These are phyloP conservation scores for Semotilus atromaculatus DNA, from an alignment of 2,797 vertebrate species.

Conservation along the genomic window DNA sequence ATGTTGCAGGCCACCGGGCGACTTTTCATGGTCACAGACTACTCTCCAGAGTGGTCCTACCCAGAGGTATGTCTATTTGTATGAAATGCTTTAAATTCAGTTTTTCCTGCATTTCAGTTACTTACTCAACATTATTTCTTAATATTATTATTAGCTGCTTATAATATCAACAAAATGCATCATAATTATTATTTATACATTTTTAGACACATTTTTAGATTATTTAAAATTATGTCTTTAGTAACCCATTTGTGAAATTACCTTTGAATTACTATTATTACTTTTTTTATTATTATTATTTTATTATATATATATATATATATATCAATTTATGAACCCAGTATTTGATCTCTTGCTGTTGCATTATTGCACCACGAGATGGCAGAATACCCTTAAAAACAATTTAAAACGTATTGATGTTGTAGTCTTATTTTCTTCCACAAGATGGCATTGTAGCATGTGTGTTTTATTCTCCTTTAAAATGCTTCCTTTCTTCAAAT, in stretches of 20 bases:
- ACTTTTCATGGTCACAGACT: constrained; percentile 99
- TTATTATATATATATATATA: too few species aligned
- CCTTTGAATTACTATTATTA: background rate
- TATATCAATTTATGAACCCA: background rate
- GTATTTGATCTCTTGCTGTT: constrained; percentile 9
- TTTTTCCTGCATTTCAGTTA: background rate
- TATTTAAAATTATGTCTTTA: background rate
- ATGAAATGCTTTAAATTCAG: background rate
- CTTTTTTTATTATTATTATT: background rate
- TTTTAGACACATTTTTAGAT: background rate
- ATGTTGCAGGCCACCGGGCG: constrained; percentile 95
- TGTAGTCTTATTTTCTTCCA: constrained; percentile 53
- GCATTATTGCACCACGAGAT: constrained; percentile 53
- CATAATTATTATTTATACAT: background rate
- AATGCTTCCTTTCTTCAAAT: background rate
- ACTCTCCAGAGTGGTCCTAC: constrained; percentile 99
- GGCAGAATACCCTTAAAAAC: constrained; percentile 25
- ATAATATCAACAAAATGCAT: background rate
- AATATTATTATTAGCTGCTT: background rate
- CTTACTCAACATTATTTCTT: background rate
- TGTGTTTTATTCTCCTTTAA: background rate
- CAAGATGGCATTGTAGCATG: constrained; percentile 69
- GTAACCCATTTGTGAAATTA: background rate
- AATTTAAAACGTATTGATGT: background rate
- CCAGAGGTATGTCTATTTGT: constrained; percentile 87